Base-by-base conservation (phyloP, 2,113 vertebrate genomes). In the Panurus biarmicus region DNA sequence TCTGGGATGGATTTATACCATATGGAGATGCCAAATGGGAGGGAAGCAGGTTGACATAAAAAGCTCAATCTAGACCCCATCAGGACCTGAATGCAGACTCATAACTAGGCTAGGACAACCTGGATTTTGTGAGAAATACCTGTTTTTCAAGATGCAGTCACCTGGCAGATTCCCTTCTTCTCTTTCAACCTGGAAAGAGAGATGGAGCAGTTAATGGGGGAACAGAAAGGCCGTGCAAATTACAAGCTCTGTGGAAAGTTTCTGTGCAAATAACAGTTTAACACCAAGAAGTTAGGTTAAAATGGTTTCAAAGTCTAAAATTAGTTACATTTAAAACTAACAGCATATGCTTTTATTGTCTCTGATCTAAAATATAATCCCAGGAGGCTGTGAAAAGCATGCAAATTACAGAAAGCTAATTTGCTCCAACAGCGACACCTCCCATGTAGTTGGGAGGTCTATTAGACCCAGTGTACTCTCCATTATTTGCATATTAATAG, bases 401-500 rank as follows among this genome's bases (percentile, higher is more conserved):
- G 96, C 95, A 97, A 97, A 98, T 98, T 97, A 97, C 86, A 29
- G 96, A 97, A 98, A 98, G 97, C 97, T 98, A 98, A 98, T 98
- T 98, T 98, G 97, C 95, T 98, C 97, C 97, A 97, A 97, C 98
- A 98, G 98, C 44, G 96, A 97, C 71, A 96, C 97, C 97, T 98
- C 97, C 97, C 97, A 97, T 97, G 97, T 97, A 97, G 97, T 98
- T 97, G 98, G 97, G 97, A 98, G 97, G 97, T 97, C 97, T 97
- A 96, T 98, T 97, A 98, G 97, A 98, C 96, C 91, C 93, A 95
- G 93, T 74, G 86, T 96, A 97, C 94, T 96, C 96, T 95, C 97
- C 96, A 94, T 97, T 98, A 98, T 98, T 98, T 98, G 97, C 98
- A 98, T 98, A 98, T 98, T 98, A 98, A 98, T 97, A 97, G 97